Conservation (phyloP, 1,140 invertebrate species). For the Scaptomyza hsui region DNA sequence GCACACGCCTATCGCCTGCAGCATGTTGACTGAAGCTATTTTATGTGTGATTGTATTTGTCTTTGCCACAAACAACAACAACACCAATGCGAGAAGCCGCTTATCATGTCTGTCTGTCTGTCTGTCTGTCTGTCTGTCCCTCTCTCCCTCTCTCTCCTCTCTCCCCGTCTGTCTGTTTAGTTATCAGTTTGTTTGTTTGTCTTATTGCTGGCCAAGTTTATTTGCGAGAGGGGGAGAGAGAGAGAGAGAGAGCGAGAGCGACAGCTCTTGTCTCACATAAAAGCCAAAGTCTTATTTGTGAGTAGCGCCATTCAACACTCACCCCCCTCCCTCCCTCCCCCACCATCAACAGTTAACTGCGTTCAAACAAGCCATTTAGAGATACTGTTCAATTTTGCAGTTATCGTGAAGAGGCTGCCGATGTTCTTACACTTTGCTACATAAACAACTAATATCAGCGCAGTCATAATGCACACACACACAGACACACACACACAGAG, state of each 20-base stretch:
- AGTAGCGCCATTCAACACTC: conserved; percentile 4
- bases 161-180: neutral
- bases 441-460: neutral
- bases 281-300: conserved; percentile 55
- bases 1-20: conserved; percentile 8
- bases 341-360: conserved; percentile 15
- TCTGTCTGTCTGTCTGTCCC: neutral
- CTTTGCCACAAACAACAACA: conserved; percentile 51
- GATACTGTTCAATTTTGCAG: conserved; percentile 24
- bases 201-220: conserved; percentile 49
- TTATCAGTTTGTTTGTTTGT: conserved; percentile 24
- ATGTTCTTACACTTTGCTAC: neutral
- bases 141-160: too few species aligned
- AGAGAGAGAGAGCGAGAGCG: neutral
- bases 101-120: conserved; percentile 3
- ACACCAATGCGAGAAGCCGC: neutral
- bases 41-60: conserved; percentile 67
- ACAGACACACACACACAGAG: neutral
- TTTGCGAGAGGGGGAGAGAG: conserved; percentile 22
- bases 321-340: neutral
- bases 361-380: conserved; percentile 45
- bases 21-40: conserved; percentile 52
- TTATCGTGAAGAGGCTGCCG: neutral
- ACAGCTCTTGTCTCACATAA: conserved; percentile 30
- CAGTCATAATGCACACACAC: conserved; percentile 10